A percentile compares a stretch with the other conserved stretches of the same genome.
Evolutionary conservation across 2,113 vertebrate genomes (phyloP).

Genomic region (Dipodomys stephensi): DNA sequence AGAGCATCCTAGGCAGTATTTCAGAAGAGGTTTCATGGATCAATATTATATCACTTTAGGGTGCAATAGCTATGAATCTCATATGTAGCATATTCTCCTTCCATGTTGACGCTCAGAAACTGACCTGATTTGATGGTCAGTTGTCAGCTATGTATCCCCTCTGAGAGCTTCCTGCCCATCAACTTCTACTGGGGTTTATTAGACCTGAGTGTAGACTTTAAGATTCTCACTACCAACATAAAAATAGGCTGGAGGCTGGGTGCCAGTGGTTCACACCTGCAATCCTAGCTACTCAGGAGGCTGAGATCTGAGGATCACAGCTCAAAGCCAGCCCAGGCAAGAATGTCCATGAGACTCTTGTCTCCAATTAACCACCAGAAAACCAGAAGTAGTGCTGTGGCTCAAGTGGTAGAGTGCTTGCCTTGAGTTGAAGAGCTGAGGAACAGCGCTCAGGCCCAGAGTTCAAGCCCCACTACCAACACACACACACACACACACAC

Average conservation of each 20-base stretch:
- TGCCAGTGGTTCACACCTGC: too few species aligned
- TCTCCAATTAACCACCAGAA: too few species aligned
- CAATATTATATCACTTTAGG: constrained; percentile 17
- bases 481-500: too few species aligned
- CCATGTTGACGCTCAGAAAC: not conserved
- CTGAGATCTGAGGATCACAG: too few species aligned
- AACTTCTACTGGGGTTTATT: not conserved
- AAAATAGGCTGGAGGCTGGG: not conserved
- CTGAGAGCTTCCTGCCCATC: constrained; percentile 8
- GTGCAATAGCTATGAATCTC: not conserved
- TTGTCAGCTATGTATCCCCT: not conserved
- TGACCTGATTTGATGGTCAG: not conserved
- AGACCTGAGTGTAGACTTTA: not conserved
- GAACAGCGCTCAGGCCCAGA: too few species aligned
- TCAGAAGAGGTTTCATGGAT: constrained; percentile 30
- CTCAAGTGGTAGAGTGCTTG: too few species aligned
- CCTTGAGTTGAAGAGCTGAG: too few species aligned
- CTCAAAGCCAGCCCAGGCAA: too few species aligned
- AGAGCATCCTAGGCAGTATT: not conserved
- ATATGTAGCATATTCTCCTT: not conserved
- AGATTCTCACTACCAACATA: not conserved
- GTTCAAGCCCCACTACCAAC: too few species aligned
- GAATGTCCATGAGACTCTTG: too few species aligned
- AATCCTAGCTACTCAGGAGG: too few species aligned
- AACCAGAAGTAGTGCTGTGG: too few species aligned